A percentile compares a stretch with the other conserved stretches of the same genome.
phyloP scores from a whole-genome alignment of 2,113 vertebrate genomes.

The Aegithalos caudatus region DNA sequence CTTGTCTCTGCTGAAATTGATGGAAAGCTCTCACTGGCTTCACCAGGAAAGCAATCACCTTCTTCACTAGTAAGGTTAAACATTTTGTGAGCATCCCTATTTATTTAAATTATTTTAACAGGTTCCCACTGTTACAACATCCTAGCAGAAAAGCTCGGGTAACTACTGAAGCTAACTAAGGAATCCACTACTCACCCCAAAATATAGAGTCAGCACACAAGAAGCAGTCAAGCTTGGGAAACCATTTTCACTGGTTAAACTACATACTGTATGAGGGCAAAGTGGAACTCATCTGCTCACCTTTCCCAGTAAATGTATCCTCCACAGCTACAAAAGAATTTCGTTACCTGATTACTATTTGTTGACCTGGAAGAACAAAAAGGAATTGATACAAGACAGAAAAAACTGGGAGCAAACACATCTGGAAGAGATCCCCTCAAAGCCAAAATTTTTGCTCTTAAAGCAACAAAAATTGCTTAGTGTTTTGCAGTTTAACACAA shows the following conservation, averaged over 20 bases:
- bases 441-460: background rate
- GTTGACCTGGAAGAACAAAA: background rate
- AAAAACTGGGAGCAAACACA: conserved; percentile 31
- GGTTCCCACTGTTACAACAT: conserved; percentile 11
- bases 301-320: background rate
- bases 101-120: conserved; percentile 3
- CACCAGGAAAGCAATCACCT: background rate
- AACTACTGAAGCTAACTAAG: conserved; percentile 56
- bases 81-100: conserved; percentile 19
- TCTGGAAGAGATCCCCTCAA: background rate
- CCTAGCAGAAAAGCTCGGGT: conserved; percentile 54
- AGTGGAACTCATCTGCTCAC: conserved; percentile 53
- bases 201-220: conserved; percentile 43
- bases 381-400: background rate
- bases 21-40: background rate
- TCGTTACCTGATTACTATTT: background rate
- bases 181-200: conserved; percentile 13
- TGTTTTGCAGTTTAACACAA: conserved; percentile 8
- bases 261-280: conserved; percentile 25
- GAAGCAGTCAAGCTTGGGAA: conserved; percentile 35
- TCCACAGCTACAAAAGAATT: conserved; percentile 2
- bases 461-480: conserved; percentile 1
- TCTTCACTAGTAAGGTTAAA: conserved; percentile 11
- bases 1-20: background rate
- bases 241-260: conserved; percentile 35